Base-by-base conservation (phyloP, 2,888 invertebrate species). In the Limnephilus auricula region DNA sequence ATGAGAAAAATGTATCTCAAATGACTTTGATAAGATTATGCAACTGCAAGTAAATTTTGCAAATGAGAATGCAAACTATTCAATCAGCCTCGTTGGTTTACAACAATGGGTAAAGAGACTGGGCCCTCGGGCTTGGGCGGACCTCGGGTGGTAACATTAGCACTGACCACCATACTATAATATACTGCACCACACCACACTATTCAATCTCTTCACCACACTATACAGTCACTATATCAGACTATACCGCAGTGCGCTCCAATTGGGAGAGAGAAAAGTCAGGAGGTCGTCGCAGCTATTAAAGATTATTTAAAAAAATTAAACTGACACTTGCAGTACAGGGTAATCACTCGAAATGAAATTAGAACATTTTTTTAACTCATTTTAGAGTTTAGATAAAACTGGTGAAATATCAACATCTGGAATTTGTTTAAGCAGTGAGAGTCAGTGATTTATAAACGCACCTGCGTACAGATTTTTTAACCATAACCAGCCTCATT, bases 21-120 rank as follows among this genome's bases (percentile, higher is more conserved):
- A 13, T 45, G 13, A 45, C 40, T 45, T 45, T 45, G 13, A 45
- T 13, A 0, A 45, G 13, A 45, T 45, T 45, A 45, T 45, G n/a
- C 15, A 79, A 2, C 1, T 5, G 12, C 30, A 30, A n/a, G 79
- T 15, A 31, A 80, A 80, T 80, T 40, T n/a, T 79, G 79, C 30
- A 80, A 80, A 80, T 80, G 13, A 32, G 30, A 65, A 6, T 18
- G 25, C 25, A 32, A 34, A 34, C 83, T 83, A 10, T 83, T 83
- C 34, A n/a, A 37, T 18, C 32, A 31, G 37, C 83, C 83, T 83
- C 83, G 31, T 34, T 65, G n/a, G 25, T 34, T 25, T 25, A n/a
- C 37, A 37, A 83, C 83, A 83, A 83, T 83, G 83, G 37, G 37
- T 83, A 34, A 83, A 83, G 83, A 34, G 31, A 83, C 34, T 83